Evolutionary conservation across 2,888 invertebrate genomes (phyloP).

Genomic region (Octodonta nipae): DNA sequence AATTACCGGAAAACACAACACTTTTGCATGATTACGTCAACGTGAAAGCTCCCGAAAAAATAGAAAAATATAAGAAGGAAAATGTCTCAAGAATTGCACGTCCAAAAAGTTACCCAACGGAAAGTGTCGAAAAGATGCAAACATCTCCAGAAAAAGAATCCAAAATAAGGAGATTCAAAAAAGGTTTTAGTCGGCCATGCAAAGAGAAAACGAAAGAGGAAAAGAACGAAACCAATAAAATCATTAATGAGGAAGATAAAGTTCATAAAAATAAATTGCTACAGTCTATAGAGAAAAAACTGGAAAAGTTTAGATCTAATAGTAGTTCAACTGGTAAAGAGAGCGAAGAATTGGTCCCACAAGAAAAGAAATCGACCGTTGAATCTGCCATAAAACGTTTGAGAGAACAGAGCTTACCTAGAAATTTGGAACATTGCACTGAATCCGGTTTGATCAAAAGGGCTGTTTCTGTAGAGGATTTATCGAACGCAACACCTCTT

Average conservation of each 20-base stretch:
- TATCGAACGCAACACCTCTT: constrained; percentile 38
- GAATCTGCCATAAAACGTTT: constrained; percentile 46
- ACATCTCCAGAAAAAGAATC: constrained; percentile 45
- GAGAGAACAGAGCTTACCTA: constrained; percentile 54
- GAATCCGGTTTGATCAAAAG: constrained; percentile 56
- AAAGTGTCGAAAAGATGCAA: constrained; percentile 19
- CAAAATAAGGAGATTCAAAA: constrained; percentile 28
- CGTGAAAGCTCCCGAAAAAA: constrained; percentile 18
- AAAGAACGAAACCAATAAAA: constrained; percentile 24
- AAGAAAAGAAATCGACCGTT: constrained; percentile 33
- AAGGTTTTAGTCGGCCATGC: constrained; percentile 21
- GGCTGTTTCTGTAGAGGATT: constrained; percentile 59
- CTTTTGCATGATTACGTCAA: constrained; percentile 28
- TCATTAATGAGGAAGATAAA: constrained; percentile 25
- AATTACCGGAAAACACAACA: too few species aligned
- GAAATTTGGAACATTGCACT: constrained; percentile 38
- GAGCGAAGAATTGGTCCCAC: constrained; percentile 17
- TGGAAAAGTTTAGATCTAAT: constrained; percentile 49
- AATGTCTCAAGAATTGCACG: constrained; percentile 39
- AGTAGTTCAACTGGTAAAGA: constrained; percentile 36
- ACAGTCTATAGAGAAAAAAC: constrained; percentile 63
- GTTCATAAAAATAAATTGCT: constrained; percentile 44
- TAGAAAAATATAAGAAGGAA: constrained; percentile 23
- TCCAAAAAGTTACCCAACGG: constrained; percentile 45
- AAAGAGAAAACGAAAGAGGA: constrained; percentile 26